Base-by-base conservation (phyloP, 2,888 invertebrate genomes). In the Eristalis tenax region DNA sequence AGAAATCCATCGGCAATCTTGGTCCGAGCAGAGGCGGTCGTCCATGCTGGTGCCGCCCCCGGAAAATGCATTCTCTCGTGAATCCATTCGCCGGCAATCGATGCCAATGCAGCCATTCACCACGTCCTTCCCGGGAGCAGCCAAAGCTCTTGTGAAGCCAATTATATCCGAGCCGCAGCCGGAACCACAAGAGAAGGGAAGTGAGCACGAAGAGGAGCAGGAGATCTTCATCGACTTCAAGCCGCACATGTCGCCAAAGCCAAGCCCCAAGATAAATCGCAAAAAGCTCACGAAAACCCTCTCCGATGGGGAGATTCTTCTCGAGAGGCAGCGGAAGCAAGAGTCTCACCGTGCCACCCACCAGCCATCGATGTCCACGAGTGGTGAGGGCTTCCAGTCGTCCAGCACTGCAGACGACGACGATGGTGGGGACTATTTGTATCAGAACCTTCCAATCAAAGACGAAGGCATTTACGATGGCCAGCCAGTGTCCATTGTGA, bases 171-270 rank as follows among this genome's bases (percentile, higher is more conserved):
- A 92, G 35, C 91, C 76, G 90, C 90, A 56, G 90, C 90, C 13
- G 90, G 90, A 8, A 89, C 90, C 2, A 90, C 90, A 2, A 88
- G 89, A 11, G 89, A 89, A 93, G 93, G 88, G 15, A 4, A 38
- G 13, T 0, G 78, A 83, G 10, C 28, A n/a, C 13, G 94, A 95
- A 89, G 95, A 95, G 90, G 96, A 96, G 91, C 95, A 95, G 89
- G 97, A 97, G 93, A 97, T 97, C 78, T 96, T 97, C 87, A 97
- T 97, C 89, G 97, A 97, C 91, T 97, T 97, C 91, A 97, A 97
- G 93, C 97, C 97, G 6, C 94, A 95, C 87, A 93, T 95, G 15
- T 95, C 96, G 22, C 95, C 96, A 73, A 95, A 95, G 71, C 95
- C 95, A 73, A 95, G 95, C 83, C 94, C 94, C 40, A 94, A 94